Evolutionary conservation across 2,797 vertebrate species (phyloP).

Genomic region (Girardinus metallicus): DNA sequence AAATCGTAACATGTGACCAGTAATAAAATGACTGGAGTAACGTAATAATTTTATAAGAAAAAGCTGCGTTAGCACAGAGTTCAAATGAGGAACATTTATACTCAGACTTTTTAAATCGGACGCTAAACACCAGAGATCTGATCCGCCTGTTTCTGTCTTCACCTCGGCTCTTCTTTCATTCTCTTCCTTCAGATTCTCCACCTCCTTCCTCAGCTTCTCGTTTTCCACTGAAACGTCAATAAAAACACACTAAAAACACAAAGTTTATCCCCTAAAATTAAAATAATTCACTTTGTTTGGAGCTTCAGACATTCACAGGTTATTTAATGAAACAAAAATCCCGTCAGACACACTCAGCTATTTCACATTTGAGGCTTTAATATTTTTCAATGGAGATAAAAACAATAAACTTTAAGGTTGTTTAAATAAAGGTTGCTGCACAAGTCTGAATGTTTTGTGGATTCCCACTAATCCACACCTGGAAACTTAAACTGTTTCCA

Average conservation of each 20-base stretch:
- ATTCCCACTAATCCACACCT: not conserved
- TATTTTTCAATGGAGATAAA: not conserved
- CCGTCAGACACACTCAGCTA: not conserved
- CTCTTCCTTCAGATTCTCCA: constrained; percentile 58
- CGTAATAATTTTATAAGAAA: too few relatives aligned
- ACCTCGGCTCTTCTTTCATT: constrained; percentile 65
- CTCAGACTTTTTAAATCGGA: too few relatives aligned
- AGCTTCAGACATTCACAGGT: not conserved
- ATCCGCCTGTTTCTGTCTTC: not conserved
- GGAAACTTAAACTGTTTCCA: not conserved
- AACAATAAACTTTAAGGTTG: not conserved
- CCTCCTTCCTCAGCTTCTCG: constrained; percentile 60
- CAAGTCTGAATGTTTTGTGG: not conserved
- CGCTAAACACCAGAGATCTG: not conserved
- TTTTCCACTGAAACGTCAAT: constrained; percentile 71
- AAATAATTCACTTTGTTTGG: not conserved
- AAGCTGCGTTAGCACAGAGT: too few relatives aligned
- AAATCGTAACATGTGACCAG: too few relatives aligned
- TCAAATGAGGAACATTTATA: too few relatives aligned
- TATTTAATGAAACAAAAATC: not conserved
- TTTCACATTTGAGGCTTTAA: not conserved
- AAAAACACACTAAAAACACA: not conserved
- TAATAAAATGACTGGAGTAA: too few relatives aligned
- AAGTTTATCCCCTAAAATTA: too few relatives aligned
- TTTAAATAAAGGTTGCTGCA: not conserved